Percentiles rank a stretch among this genome's conserved stretches.
Conservation (phyloP, 2,888 invertebrate species). For the Clanis bilineata region DNA sequence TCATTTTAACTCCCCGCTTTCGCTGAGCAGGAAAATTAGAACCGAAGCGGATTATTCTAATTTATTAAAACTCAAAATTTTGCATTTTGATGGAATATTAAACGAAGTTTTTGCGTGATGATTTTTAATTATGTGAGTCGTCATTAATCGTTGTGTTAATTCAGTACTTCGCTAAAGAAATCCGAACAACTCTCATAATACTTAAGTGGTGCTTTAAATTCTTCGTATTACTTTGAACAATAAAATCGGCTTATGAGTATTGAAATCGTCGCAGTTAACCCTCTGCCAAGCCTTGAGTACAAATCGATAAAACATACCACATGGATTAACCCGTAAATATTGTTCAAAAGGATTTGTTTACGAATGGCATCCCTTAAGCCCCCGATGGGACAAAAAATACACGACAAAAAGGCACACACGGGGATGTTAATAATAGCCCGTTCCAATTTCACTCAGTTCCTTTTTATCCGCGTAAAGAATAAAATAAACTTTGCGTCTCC, state of each 20-base stretch:
- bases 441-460: conserved; percentile 17
- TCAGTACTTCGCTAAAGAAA: neutral
- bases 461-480: neutral
- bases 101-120: conserved; percentile 26
- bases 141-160: conserved; percentile 23
- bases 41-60: conserved; percentile 26
- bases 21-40: conserved; percentile 25
- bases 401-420: neutral
- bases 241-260: neutral
- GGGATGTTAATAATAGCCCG: neutral
- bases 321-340: neutral
- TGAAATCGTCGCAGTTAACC: neutral
- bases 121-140: conserved; percentile 33
- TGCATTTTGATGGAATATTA: conserved; percentile 35
- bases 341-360: neutral
- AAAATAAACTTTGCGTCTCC: conserved; percentile 12
- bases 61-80: conserved; percentile 34
- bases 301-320: neutral
- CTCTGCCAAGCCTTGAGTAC: neutral
- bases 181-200: neutral
- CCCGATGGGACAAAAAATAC: neutral
- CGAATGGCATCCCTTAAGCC: neutral
- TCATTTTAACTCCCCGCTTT: conserved; percentile 10
- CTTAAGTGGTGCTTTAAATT: neutral
- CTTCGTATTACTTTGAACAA: neutral